Evolutionary conservation across 2,888 invertebrate species (phyloP).

Genomic region (Aplocera efformata): DNA sequence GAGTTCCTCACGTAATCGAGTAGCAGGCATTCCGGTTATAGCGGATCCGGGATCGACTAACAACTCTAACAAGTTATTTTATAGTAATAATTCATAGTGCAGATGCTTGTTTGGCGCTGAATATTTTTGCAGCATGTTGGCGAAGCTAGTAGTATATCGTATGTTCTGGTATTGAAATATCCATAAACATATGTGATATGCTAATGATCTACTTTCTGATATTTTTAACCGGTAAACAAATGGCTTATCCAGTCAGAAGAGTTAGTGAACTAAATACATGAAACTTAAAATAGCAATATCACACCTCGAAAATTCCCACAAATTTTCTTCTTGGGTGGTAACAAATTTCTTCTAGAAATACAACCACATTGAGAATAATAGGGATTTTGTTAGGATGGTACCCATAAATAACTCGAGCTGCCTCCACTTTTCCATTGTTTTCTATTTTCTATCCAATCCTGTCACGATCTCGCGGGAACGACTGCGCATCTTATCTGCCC

Average conservation of each 20-base stretch:
- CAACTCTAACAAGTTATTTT: conserved; percentile 35
- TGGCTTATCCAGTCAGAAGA: too few species aligned
- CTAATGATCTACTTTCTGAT: too few species aligned
- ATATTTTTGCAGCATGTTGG: conserved; percentile 17
- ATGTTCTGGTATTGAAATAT: too few species aligned
- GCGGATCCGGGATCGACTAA: conserved; percentile 38
- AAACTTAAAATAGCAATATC: too few species aligned
- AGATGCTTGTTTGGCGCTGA: conserved; percentile 10
- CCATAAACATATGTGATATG: too few species aligned
- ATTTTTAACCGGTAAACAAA: too few species aligned
- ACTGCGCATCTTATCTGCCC: conserved; percentile 33
- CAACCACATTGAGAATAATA: conserved; percentile 5
- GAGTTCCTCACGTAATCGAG: conserved; percentile 60
- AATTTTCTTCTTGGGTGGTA: too few species aligned
- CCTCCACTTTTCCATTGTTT: conserved; percentile 20
- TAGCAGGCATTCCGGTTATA: conserved; percentile 44
- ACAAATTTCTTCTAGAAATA: background rate
- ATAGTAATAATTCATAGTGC: conserved; percentile 24
- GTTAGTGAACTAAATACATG: too few species aligned
- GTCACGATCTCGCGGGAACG: conserved; percentile 36
- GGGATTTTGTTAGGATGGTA: conserved; percentile 1
- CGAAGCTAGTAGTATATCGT: conserved; percentile 4
- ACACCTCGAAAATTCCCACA: too few species aligned
- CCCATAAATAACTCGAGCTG: conserved; percentile 12
- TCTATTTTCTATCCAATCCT: conserved; percentile 24